Evolutionary conservation across 2,797 vertebrate genomes (phyloP).

Genomic region (Parauchenoglanis punctatus): DNA sequence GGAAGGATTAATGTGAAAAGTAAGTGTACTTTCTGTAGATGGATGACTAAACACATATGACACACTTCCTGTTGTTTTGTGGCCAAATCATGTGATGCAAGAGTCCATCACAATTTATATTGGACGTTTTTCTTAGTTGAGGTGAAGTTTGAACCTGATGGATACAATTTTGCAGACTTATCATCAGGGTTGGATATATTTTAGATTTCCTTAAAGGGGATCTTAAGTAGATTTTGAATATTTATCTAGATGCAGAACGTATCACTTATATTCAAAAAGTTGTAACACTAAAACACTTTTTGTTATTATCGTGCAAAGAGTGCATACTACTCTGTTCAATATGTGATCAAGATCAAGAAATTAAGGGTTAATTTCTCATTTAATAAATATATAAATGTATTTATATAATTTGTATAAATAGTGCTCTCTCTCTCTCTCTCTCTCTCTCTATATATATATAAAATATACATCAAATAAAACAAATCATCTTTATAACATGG

Average conservation of each 20-base stretch:
- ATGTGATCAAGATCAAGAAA: too few relatives aligned
- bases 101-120: background rate
- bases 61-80: constrained; percentile 47
- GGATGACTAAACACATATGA: constrained; percentile 51
- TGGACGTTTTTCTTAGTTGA: background rate
- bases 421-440: too few relatives aligned
- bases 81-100: constrained; percentile 43
- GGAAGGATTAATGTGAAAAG: constrained; percentile 34
- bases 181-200: background rate
- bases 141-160: background rate
- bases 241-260: background rate
- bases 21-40: constrained; percentile 48
- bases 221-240: background rate
- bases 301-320: background rate
- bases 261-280: background rate
- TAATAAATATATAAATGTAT: too few relatives aligned
- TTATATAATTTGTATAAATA: too few relatives aligned
- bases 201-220: background rate
- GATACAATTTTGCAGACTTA: background rate
- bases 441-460: too few relatives aligned
- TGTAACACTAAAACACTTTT: too few relatives aligned
- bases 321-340: too few relatives aligned
- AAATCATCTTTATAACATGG: too few relatives aligned
- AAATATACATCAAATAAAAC: too few relatives aligned
- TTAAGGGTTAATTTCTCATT: too few relatives aligned